Percentiles rank a stretch among this genome's conserved stretches.
Conservation (phyloP, 2,888 invertebrate species). For the Agriopis leucophaearia region DNA sequence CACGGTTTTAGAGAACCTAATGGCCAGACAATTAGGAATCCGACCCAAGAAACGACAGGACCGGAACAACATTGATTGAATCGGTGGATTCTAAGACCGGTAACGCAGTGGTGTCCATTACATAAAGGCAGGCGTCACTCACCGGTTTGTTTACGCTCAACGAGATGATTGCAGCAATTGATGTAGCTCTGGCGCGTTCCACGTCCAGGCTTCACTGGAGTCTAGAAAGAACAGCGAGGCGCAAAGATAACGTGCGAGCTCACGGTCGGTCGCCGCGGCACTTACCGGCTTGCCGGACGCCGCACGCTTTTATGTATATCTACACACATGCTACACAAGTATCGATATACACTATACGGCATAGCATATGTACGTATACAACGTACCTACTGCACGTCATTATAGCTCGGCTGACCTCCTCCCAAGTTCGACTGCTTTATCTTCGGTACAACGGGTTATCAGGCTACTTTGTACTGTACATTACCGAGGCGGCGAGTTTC, state of each 20-base stretch:
- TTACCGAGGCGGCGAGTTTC: neutral
- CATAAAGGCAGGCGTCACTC: constrained; percentile 71
- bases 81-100: constrained; percentile 34
- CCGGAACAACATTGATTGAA: constrained; percentile 44
- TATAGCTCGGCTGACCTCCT: constrained; percentile 8
- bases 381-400: constrained; percentile 13
- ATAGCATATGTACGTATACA: constrained; percentile 1
- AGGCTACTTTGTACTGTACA: neutral
- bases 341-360: constrained; percentile 13
- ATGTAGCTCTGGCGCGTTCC: constrained; percentile 78
- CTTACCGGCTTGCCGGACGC: constrained; percentile 66
- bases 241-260: no score
- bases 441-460: constrained; percentile 2
- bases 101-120: constrained; percentile 53
- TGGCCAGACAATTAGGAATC: constrained; percentile 31
- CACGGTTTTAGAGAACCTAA: constrained; percentile 18
- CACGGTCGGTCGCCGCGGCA: constrained; percentile 66
- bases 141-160: constrained; percentile 84
- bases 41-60: constrained; percentile 25
- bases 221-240: constrained; percentile 46
- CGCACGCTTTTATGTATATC: constrained; percentile 57
- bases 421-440: neutral
- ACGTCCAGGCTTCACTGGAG: constrained; percentile 54
- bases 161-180: constrained; percentile 83
- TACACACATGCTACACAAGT: constrained; percentile 13